Percentiles rank a stretch among this genome's conserved stretches.
phyloP scores from a whole-genome alignment of 2,113 vertebrate species.

The Coreoperca whiteheadi region DNA sequence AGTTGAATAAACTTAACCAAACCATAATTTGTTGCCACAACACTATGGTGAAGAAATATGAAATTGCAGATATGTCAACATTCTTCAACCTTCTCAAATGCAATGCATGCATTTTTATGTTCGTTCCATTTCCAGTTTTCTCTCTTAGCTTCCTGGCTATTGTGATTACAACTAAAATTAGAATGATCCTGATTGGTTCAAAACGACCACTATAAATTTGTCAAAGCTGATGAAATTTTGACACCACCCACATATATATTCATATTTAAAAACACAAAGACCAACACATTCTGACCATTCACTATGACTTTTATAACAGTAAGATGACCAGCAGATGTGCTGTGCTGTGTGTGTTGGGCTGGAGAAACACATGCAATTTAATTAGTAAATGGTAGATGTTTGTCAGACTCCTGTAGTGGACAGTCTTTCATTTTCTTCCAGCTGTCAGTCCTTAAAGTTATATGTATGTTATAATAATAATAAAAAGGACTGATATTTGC shows the following conservation, averaged over 20 bases:
- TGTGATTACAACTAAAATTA: neutral
- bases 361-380: neutral
- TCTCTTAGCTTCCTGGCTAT: neutral
- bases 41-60: neutral
- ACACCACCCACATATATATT: no score
- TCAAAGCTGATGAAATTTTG: no score
- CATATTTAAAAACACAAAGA: neutral
- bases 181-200: no score
- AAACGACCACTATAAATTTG: no score
- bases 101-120: neutral
- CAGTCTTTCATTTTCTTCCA: neutral
- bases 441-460: neutral
- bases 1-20: neutral
- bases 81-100: neutral
- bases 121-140: neutral
- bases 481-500: no score
- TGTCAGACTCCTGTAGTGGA: neutral
- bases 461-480: no score
- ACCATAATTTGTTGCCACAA: neutral
- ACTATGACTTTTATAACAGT: neutral
- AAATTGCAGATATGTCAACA: neutral
- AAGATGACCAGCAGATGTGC: no score
- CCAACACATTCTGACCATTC: neutral
- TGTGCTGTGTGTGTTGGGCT: neutral
- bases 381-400: neutral